These are phyloP conservation scores for Dusona sp. DNA, from an alignment of 2,888 invertebrate species.

Conservation along the genomic window DNA sequence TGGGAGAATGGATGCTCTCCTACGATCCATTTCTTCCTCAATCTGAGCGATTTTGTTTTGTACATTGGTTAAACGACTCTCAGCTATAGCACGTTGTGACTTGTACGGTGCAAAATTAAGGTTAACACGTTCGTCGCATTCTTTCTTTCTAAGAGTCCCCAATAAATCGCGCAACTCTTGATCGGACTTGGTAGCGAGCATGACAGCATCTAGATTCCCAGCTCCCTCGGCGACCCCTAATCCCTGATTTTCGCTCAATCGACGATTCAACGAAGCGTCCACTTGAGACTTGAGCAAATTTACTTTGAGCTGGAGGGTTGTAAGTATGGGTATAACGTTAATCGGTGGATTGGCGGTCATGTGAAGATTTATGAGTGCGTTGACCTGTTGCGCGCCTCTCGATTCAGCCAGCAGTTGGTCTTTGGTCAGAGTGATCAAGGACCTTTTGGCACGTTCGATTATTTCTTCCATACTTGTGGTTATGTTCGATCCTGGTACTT, in stretches of 20 bases:
- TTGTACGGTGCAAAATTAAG: slow-evolving; percentile 78
- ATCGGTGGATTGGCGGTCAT: slow-evolving; percentile 77
- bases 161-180: slow-evolving; percentile 79
- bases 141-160: slow-evolving; percentile 76
- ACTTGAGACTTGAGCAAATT: slow-evolving; percentile 79
- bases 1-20: slow-evolving; percentile 67
- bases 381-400: slow-evolving; percentile 78
- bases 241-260: slow-evolving; percentile 78
- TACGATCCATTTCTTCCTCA: slow-evolving; percentile 78
- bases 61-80: slow-evolving; percentile 76
- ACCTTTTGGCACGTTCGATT: slow-evolving; percentile 76
- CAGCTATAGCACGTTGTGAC: slow-evolving; percentile 78
- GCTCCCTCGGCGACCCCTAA: slow-evolving; percentile 71
- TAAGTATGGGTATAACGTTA: slow-evolving; percentile 79
- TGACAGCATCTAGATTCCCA: slow-evolving; percentile 73
- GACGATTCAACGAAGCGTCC: slow-evolving; percentile 76
- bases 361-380: slow-evolving; percentile 80
- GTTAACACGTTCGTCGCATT: slow-evolving; percentile 80
- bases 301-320: slow-evolving; percentile 80
- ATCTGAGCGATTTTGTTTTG: slow-evolving; percentile 80
- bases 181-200: slow-evolving; percentile 77
- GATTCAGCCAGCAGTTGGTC: slow-evolving; percentile 80
- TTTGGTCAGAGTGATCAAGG: slow-evolving; percentile 74
- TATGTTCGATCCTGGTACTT: slow-evolving; percentile 79
- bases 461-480: slow-evolving; percentile 77